Conservation (phyloP, 2,888 invertebrate genomes). For the Amphipoea lucens region DNA sequence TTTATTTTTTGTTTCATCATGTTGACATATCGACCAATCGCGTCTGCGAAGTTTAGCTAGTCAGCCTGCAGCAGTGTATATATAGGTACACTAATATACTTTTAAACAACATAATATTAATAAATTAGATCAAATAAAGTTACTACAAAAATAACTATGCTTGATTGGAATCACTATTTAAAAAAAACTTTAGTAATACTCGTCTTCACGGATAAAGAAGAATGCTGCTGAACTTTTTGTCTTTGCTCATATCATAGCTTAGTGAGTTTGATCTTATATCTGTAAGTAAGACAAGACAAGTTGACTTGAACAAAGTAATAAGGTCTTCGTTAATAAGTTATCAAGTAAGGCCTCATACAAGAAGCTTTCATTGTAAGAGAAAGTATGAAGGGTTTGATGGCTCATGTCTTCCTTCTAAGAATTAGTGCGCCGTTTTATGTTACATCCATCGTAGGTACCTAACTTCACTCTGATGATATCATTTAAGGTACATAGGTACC, state of each 20-base stretch:
- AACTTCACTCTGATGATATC: too few species aligned
- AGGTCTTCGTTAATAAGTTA: neutral
- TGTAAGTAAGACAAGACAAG: too few species aligned
- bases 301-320: constrained; percentile 6
- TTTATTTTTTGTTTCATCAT: too few species aligned
- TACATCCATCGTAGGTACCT: too few species aligned
- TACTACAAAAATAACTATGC: neutral
- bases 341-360: neutral
- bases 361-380: neutral
- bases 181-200: neutral
- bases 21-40: too few species aligned
- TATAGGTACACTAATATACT: too few species aligned
- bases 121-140: too few species aligned
- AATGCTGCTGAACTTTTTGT: neutral
- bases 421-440: neutral
- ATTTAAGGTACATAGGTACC: neutral
- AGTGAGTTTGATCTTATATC: constrained; percentile 4
- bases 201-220: neutral
- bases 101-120: too few species aligned
- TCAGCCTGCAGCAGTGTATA: too few species aligned
- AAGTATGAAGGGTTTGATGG: neutral
- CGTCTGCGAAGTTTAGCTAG: too few species aligned
- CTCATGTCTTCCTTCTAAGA: neutral
- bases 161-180: neutral
- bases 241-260: neutral